Evolutionary conservation across 2,113 vertebrate genomes (phyloP).

Genomic region (Chaenogobius annularis): DNA sequence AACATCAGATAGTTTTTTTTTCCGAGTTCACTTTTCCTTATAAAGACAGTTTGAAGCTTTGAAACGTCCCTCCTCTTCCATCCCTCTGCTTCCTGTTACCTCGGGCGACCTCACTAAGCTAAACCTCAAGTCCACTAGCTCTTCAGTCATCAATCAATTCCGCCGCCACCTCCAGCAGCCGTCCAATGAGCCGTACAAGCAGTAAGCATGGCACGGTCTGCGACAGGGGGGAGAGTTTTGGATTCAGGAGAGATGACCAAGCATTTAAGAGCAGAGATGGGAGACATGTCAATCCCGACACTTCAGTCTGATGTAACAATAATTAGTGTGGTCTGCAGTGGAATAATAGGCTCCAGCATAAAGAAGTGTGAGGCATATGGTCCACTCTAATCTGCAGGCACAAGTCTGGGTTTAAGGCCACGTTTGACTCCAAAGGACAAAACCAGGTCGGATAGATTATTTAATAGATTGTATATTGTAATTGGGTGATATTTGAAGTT

Average conservation of each 20-base stretch:
- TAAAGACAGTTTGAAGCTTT: constrained; percentile 4
- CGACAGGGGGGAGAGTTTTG: constrained; percentile 2
- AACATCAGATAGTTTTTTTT: neutral
- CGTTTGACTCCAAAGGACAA: constrained; percentile 25
- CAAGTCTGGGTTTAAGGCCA: constrained; percentile 20
- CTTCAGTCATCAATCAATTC: constrained; percentile 59
- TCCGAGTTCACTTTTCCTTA: constrained; percentile 12
- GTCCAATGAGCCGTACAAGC: constrained; percentile 62
- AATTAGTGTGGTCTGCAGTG: constrained; percentile 48
- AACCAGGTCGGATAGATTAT: neutral
- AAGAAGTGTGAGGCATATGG: constrained; percentile 52
- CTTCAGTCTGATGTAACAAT: constrained; percentile 40
- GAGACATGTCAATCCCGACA: constrained; percentile 8
- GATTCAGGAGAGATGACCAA: constrained; percentile 20
- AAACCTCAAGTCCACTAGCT: constrained; percentile 23
- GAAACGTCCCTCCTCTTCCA: constrained; percentile 11
- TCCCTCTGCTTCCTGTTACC: constrained; percentile 30
- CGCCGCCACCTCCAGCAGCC: constrained; percentile 58
- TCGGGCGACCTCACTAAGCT: constrained; percentile 33
- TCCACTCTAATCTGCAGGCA: constrained; percentile 54
- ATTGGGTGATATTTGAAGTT: too few relatives aligned
- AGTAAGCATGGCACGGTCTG: neutral
- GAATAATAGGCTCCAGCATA: constrained; percentile 41
- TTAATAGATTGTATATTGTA: too few relatives aligned
- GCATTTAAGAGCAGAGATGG: constrained; percentile 32